Conservation (phyloP, 2,113 vertebrate genomes). For the Macheiramphus alcinus region DNA sequence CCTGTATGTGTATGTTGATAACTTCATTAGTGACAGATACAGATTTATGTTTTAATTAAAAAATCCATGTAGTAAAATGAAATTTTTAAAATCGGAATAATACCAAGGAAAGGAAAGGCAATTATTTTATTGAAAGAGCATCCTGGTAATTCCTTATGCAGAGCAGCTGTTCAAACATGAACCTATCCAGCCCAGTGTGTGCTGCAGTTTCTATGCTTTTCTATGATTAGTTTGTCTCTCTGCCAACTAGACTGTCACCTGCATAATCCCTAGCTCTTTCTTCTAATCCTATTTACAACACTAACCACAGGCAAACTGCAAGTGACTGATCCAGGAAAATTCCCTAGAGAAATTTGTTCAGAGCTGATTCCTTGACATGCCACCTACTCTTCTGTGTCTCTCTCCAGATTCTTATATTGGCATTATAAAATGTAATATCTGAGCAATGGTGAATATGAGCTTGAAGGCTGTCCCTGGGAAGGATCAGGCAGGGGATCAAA, state of each 20-base stretch:
- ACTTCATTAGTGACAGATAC: background rate
- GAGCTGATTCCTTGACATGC: background rate
- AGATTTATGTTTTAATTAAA: background rate
- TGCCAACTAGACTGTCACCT: constrained; percentile 1
- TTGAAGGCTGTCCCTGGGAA: background rate
- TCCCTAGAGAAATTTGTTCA: background rate
- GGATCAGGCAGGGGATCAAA: background rate
- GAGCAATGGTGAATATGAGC: background rate
- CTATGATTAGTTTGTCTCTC: constrained; percentile 33
- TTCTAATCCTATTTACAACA: constrained; percentile 41
- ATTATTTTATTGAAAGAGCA: background rate
- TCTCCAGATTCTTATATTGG: background rate
- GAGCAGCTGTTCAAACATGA: constrained; percentile 37
- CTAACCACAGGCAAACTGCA: constrained; percentile 6
- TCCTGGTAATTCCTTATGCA: background rate
- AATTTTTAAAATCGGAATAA: background rate
- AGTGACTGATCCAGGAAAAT: constrained; percentile 15
- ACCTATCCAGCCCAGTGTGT: background rate
- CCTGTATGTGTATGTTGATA: background rate
- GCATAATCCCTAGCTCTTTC: background rate
- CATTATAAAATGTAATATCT: background rate
- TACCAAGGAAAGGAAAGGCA: background rate
- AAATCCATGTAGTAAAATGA: background rate
- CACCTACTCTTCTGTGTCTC: background rate
- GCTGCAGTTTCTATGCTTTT: background rate